Percentiles rank a stretch among this genome's conserved stretches.
Evolutionary conservation across 2,797 vertebrate genomes (phyloP).

Genomic region (Crenichthys baileyi): DNA sequence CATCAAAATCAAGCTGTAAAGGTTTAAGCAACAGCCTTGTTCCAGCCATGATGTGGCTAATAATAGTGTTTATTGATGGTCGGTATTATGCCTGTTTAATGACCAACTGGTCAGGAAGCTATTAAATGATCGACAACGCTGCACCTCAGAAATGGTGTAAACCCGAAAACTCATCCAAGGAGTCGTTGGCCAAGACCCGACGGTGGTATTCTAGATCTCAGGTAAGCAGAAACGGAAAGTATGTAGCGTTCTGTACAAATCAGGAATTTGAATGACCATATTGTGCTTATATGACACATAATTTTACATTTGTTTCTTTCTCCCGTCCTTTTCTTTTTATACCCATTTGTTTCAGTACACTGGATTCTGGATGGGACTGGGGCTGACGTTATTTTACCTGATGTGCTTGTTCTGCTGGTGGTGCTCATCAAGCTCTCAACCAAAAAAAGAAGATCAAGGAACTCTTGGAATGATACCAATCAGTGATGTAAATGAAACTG

Average conservation of each 20-base stretch:
- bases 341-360: too few species aligned
- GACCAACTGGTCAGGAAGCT: neutral
- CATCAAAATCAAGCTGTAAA: neutral
- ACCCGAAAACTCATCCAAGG: neutral
- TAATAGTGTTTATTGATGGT: neutral
- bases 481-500: too few species aligned
- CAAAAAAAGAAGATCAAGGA: too few species aligned
- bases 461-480: too few species aligned
- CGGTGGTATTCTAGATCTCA: neutral
- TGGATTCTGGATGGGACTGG: too few species aligned
- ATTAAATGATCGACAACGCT: neutral
- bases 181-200: neutral
- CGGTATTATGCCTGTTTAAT: neutral
- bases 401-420: too few species aligned
- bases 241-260: neutral
- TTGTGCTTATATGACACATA: too few species aligned
- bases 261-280: neutral
- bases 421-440: too few species aligned
- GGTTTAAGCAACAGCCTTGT: neutral
- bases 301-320: too few species aligned
- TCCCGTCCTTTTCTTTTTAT: too few species aligned
- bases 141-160: slow-evolving; percentile 5
- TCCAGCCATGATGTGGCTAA: neutral
- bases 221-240: neutral
- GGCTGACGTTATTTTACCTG: too few species aligned